Evolutionary conservation across 1,140 invertebrate genomes (phyloP), one percentile per base, ranked within the genome.

Genomic region (Nixonia krombeini): DNA sequence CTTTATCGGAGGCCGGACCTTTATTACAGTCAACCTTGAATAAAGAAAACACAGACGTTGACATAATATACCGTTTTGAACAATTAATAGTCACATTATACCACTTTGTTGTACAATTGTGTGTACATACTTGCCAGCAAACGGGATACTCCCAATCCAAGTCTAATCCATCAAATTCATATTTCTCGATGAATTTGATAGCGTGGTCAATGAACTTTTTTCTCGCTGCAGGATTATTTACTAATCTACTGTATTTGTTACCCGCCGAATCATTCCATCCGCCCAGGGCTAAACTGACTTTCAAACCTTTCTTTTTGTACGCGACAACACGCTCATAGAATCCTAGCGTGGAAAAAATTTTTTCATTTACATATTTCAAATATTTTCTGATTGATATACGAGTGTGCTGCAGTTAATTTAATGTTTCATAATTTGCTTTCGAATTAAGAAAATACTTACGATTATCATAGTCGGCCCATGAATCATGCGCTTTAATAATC

Each of bases 111-210:
- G 26, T n/a, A n/a, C n/a, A n/a, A n/a, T n/a, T n/a, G n/a, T n/a
- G n/a, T 25, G 12, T 63, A 65, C 70, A 59, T 70, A 93, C 92
- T 86, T 96, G 94, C 94, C 94, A 96, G 76, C 94, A 96, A 58
- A 92, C 93, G 0, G 94, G 94, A 84, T 96, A 96, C 75, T 96
- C 94, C 94, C 94, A 96, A 77, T 96, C 94, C 16, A 96, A 81
- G 79, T 96, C 94, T 0, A 96, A 83, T 5, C 94, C 94, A 78
- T 95, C 93, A 70, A 96, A 96, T n/a, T 89, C 89, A 68, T 95
- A 90, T 75, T 94, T 92, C 41, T 92, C 87, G 10, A 96, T 82
- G 67, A 96, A 95, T 52, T 90, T 86, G 0, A 96, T 53, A 0
- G 89, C 90, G 65, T 95, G 91, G 0, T 87, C 83, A 0, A 94